A percentile compares a stretch with the other conserved stretches of the same genome.
Conservation (phyloP, 2,113 vertebrate genomes). For the Hydrolagus affinis region DNA sequence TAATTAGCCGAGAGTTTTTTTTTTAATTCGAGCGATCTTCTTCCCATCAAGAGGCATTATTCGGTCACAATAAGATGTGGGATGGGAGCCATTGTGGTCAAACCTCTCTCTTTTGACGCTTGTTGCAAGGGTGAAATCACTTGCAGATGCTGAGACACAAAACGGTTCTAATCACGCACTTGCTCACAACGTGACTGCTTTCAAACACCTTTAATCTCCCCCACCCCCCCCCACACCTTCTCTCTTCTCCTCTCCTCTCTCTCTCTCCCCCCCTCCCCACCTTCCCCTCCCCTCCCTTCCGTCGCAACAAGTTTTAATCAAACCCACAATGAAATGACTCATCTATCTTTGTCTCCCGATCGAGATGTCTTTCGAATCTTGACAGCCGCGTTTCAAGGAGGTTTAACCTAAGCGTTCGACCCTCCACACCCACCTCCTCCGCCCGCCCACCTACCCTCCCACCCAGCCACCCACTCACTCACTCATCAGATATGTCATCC, state of each 20-base stretch:
- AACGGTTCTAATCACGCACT: conserved; percentile 14
- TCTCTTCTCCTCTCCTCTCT: too few relatives aligned
- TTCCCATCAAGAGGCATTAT: conserved; percentile 23
- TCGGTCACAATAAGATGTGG: conserved; percentile 13
- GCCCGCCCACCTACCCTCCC: too few relatives aligned
- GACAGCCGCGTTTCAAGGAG: too few relatives aligned
- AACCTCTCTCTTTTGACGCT: not conserved
- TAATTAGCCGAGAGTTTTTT: conserved; percentile 22
- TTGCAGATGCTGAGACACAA: not conserved
- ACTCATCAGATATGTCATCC: too few relatives aligned
- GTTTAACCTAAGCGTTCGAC: too few relatives aligned
- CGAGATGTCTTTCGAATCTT: too few relatives aligned
- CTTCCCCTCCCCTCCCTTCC: too few relatives aligned
- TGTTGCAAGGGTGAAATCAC: not conserved
- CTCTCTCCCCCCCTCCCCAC: not conserved
- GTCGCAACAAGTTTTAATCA: too few relatives aligned
- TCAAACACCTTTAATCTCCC: not conserved
- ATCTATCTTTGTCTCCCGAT: too few relatives aligned
- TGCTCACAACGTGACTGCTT: not conserved
- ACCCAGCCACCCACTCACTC: too few relatives aligned
- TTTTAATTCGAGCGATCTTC: conserved; percentile 26
- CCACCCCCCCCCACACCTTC: not conserved
- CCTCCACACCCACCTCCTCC: too few relatives aligned
- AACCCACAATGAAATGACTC: too few relatives aligned
- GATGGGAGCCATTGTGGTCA: conserved; percentile 6